These are phyloP conservation scores for Odocoileus virginianus DNA, from an alignment of 2,113 vertebrate species.

Conservation along the genomic window DNA sequence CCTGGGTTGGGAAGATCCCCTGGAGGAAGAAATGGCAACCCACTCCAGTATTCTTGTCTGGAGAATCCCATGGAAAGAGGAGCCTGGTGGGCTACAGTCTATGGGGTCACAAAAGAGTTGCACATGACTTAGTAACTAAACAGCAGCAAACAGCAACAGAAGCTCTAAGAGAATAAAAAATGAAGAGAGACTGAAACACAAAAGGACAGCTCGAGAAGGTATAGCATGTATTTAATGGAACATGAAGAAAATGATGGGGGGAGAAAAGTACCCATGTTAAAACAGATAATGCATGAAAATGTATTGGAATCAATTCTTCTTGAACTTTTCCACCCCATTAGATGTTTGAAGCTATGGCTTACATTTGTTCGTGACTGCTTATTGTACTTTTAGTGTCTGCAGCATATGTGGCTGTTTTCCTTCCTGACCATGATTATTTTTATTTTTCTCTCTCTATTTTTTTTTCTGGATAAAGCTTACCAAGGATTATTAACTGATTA, in stretches of 20 bases:
- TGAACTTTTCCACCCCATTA: not conserved
- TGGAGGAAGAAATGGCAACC: not conserved
- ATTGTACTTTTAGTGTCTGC: not conserved
- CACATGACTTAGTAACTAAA: not conserved
- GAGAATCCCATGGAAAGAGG: not conserved
- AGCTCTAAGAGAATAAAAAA: not conserved
- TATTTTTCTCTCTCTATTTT: not conserved
- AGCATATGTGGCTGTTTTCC: not conserved
- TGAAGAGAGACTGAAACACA: not conserved
- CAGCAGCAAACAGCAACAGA: not conserved
- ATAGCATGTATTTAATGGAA: not conserved
- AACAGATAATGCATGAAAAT: not conserved
- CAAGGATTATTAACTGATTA: not conserved
- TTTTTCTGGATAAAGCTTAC: not conserved
- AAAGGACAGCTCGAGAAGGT: not conserved
- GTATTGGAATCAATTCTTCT: not conserved
- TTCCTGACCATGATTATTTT: not conserved
- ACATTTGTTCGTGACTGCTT: not conserved
- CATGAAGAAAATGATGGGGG: not conserved
- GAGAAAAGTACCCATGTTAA: not conserved
- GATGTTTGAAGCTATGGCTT: not conserved
- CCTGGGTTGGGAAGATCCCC: not conserved
- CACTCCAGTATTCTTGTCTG: not conserved
- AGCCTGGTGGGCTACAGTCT: not conserved
- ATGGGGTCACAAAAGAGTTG: not conserved